A percentile compares a stretch with the other conserved stretches of the same genome.
These are phyloP conservation scores for Aphaenogaster floridana DNA, from an alignment of 1,140 invertebrate genomes.

Conservation along the genomic window DNA sequence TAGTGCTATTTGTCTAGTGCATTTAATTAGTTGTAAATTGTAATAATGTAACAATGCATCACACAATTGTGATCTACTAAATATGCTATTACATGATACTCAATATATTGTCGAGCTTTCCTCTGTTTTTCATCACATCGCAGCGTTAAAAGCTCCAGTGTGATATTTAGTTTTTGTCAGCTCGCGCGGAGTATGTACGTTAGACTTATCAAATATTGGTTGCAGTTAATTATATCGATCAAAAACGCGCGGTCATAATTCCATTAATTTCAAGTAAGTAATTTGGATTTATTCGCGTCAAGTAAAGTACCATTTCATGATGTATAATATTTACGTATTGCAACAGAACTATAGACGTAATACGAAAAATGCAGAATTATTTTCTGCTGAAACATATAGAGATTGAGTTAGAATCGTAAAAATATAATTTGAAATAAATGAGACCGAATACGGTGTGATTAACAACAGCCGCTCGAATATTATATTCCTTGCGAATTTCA, in stretches of 20 bases:
- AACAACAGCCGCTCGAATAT: background rate
- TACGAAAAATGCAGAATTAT: background rate
- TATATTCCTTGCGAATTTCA: constrained; percentile 12
- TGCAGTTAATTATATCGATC: constrained; percentile 45
- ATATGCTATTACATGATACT: background rate
- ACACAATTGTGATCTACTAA: background rate
- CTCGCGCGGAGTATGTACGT: constrained; percentile 41
- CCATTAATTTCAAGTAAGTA: constrained; percentile 53
- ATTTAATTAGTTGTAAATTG: constrained; percentile 26
- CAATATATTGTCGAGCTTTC: constrained; percentile 4
- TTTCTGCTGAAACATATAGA: background rate
- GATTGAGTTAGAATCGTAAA: background rate
- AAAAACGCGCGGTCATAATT: constrained; percentile 53
- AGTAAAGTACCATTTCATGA: background rate
- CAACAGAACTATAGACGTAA: background rate
- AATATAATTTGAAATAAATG: constrained; percentile 22
- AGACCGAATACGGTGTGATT: background rate
- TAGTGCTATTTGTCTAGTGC: background rate
- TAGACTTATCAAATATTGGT: constrained; percentile 58
- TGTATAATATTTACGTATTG: background rate
- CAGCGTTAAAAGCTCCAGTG: constrained; percentile 11
- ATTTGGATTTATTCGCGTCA: constrained; percentile 35
- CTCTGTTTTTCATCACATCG: constrained; percentile 41
- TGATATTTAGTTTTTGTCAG: constrained; percentile 51
- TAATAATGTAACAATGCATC: constrained; percentile 23